phyloP scores from a whole-genome alignment of 1,140 invertebrate genomes.

The Drosophila punjabiensis region DNA sequence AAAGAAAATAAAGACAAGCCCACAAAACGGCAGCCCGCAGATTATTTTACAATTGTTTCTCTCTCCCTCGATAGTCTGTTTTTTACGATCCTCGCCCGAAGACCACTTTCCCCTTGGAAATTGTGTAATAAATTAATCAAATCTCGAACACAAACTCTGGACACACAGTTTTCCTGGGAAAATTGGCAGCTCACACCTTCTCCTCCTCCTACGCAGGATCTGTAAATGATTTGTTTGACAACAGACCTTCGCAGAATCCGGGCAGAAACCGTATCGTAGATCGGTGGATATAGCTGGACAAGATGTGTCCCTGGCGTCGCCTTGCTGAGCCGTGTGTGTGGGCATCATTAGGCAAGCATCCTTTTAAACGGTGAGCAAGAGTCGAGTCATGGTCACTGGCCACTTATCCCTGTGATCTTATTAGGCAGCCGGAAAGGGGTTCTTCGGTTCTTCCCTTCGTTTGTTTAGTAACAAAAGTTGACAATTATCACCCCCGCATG shows the following conservation, averaged over 20 bases:
- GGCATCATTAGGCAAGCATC: slow-evolving; percentile 56
- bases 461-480: slow-evolving; percentile 52
- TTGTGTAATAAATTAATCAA: slow-evolving; percentile 53
- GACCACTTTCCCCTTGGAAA: slow-evolving; percentile 38
- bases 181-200: slow-evolving; percentile 73
- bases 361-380: slow-evolving; percentile 35
- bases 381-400: slow-evolving; percentile 63
- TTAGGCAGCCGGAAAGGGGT: slow-evolving; percentile 51
- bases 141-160: slow-evolving; percentile 23
- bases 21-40: slow-evolving; percentile 46
- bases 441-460: neutral
- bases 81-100: slow-evolving; percentile 30
- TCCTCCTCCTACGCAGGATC: slow-evolving; percentile 55
- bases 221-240: slow-evolving; percentile 79
- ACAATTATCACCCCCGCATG: slow-evolving; percentile 74
- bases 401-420: slow-evolving; percentile 76
- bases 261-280: slow-evolving; percentile 30
- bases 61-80: neutral
- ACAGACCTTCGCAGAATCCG: slow-evolving; percentile 63
- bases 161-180: slow-evolving; percentile 57
- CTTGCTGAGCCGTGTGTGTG: slow-evolving; percentile 39
- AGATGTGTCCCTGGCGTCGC: slow-evolving; percentile 41
- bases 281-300: slow-evolving; percentile 54
- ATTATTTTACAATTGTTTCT: slow-evolving; percentile 36
- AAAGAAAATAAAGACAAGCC: slow-evolving; percentile 22